Percentiles rank a stretch among this genome's conserved stretches.
These are phyloP conservation scores for Glandiceps talaboti DNA, from an alignment of 53 echinoderm and acorn worm genomes.

Conservation along the genomic window DNA sequence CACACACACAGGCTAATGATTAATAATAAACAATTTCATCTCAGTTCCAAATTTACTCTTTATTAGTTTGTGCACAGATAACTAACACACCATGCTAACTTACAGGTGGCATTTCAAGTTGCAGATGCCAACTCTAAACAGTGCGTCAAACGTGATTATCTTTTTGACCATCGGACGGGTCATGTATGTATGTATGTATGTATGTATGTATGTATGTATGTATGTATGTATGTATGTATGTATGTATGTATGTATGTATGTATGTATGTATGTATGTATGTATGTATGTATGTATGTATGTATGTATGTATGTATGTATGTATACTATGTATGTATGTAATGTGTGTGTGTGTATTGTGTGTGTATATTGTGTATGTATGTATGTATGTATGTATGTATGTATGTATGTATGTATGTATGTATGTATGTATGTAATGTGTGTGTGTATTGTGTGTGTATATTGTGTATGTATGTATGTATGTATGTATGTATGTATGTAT, in stretches of 20 bases:
- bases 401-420: background rate
- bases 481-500: background rate
- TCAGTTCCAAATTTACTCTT: too few species aligned
- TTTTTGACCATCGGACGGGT: background rate
- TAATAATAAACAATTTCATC: too few species aligned
- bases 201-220: background rate
- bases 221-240: background rate
- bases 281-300: background rate
- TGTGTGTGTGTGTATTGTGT: background rate
- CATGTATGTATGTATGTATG: background rate
- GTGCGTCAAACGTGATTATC: too few species aligned
- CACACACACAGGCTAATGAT: too few species aligned
- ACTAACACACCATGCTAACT: too few species aligned
- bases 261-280: background rate
- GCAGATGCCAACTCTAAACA: too few species aligned
- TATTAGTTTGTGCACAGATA: too few species aligned
- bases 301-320: background rate
- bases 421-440: background rate
- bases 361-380: background rate
- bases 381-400: background rate
- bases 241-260: background rate
- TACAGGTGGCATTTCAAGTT: too few species aligned
- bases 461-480: background rate
- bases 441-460: background rate
- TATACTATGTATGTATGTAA: background rate